Percentiles rank a stretch among this genome's conserved stretches.
Evolutionary conservation across 2,113 vertebrate species (phyloP).

Genomic region (Hemichromis elongatus): DNA sequence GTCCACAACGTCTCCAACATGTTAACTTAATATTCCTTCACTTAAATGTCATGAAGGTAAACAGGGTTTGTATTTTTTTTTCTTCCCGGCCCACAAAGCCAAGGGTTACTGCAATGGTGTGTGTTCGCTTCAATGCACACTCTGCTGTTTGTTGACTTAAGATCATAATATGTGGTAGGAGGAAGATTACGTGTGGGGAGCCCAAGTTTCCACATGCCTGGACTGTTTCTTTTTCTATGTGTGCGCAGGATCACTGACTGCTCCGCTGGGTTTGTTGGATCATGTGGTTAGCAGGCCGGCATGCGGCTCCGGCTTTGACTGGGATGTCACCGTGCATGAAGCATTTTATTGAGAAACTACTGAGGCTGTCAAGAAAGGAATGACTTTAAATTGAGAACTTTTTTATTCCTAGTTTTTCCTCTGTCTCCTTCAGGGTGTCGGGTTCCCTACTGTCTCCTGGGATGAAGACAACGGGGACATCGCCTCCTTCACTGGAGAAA

Average conservation of each 20-base stretch:
- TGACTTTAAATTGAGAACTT: not conserved
- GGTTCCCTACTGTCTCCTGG: constrained; percentile 80
- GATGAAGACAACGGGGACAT: constrained; percentile 80
- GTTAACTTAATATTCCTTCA: constrained; percentile 36
- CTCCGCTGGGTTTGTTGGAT: constrained; percentile 24
- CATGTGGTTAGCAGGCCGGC: not conserved
- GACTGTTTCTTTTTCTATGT: constrained; percentile 44
- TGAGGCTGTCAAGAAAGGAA: not conserved
- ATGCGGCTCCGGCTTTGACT: constrained; percentile 12
- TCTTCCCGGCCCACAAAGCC: constrained; percentile 15
- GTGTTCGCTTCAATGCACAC: constrained; percentile 34
- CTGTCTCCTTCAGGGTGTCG: constrained; percentile 73
- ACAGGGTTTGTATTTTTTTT: constrained; percentile 11
- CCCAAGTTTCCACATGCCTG: constrained; percentile 56
- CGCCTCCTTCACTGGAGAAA: constrained; percentile 82
- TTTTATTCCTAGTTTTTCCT: constrained; percentile 2
- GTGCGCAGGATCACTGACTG: constrained; percentile 29
- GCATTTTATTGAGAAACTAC: constrained; percentile 14
- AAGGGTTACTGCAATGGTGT: not conserved
- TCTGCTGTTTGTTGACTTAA: constrained; percentile 56
- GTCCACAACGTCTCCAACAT: constrained; percentile 29
- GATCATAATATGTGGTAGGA: constrained; percentile 60
- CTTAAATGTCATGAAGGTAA: not conserved
- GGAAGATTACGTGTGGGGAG: constrained; percentile 50
- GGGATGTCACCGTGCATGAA: constrained; percentile 21